Base-by-base conservation (phyloP, 2,113 vertebrate genomes). In the Tympanuchus pallidicinctus region DNA sequence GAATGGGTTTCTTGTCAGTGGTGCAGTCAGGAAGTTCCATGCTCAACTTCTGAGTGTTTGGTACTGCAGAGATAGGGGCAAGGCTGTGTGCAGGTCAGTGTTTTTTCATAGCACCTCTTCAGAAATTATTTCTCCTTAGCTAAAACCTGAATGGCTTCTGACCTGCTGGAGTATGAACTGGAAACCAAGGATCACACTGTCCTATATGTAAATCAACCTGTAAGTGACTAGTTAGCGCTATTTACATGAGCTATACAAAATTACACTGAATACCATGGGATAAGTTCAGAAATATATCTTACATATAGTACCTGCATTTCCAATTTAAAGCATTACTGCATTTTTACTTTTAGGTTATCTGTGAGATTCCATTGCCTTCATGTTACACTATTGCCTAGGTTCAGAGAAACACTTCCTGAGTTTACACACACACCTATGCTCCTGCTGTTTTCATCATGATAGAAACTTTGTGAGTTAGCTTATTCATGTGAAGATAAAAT, bases 391-490 rank as follows among this genome's bases (percentile, higher is more conserved):
- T 52, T 59, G 11, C 34, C 43, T 65, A 66, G 21, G 13, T 38
- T 0, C 0, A 65, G 34, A 61, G 28, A 77, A 90, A 47, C 0
- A 0, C 22, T 43, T 69, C 24, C 9, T 34, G 3, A 65, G 14
- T 28, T 82, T 56, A 14, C 12, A 19, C 42, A 19, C 42, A 38
- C 3, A 8, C 2, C 15, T 47, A 4, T 2, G 3, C 36, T 69
- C 36, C 15, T 76, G 0, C 25, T 11, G 10, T 2, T 27, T 38
- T 83, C 36, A n/a, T 61, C 13, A 28, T 59, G 57, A 78, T n/a
- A 78, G 65, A 81, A 69, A 32, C 24, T 30, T 75, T 82, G 34
- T 28, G 43, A 67, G 27, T 63, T n/a, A 63, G 7, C 71, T 60
- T 56, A 19, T 52, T 27, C 61, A 38, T 13, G 4, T 34, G 38